Evolutionary conservation across 1,140 invertebrate genomes (phyloP), one percentile per base, ranked within the genome.

Genomic region (Propsilocerus akamusi): DNA sequence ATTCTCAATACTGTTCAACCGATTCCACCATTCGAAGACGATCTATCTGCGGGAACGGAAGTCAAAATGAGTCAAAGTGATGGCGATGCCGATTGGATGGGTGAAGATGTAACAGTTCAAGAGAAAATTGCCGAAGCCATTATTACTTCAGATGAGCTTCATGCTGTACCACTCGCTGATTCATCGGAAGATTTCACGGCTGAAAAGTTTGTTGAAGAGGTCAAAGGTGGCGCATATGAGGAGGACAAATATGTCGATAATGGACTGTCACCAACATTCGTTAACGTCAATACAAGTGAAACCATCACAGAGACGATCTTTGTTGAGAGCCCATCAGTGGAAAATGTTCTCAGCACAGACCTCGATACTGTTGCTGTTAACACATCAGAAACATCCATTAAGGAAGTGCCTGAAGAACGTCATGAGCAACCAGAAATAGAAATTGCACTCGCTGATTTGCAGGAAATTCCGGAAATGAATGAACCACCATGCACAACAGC

Each of bases 151-250:
- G 28, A 30, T 12, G 14, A 12, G 11, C 28, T 12, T 12, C 11
- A n/a, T 7, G 14, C 28, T 30, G 28, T 12, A 30, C 22, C 34
- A 20, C 34, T 20, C 17, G 22, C 22, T 14, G 34, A 41, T 7
- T 41, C 34, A 22, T 41, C 34, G 8, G 34, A 41, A 7, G 7
- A 41, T 10, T 41, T 41, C 10, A 20, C 17, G 22, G 34, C 17
- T 41, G 34, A 41, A 41, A 41, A 41, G 14, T 41, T 41, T 41
- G 34, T 41, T 20, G 34, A 41, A 41, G 34, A 41, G 17, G 22
- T 41, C 10, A 41, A 41, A 41, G 34, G 34, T 6, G 14, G n/a
- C n/a, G n/a, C n/a, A n/a, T n/a, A 20, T 20, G 14, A 41, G 4
- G 34, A 41, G 17, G 22, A 41, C 10, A 41, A 41, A 41, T 41